Evolutionary conservation across 1,140 invertebrate species (phyloP).

Genomic region (Metopolophium dirhodum): DNA sequence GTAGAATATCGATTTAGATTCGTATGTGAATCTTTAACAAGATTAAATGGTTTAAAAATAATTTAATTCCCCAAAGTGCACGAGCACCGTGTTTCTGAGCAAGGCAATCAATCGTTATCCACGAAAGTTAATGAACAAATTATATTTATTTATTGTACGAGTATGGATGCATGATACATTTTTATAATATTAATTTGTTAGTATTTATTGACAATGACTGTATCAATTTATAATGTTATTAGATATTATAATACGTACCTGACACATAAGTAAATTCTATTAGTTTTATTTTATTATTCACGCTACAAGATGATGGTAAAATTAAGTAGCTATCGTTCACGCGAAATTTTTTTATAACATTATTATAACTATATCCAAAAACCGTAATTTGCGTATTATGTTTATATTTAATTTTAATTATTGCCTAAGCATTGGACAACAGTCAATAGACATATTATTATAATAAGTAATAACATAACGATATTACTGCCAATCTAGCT

Average conservation of each 20-base stretch:
- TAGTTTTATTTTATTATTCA: not conserved
- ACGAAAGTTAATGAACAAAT: not conserved
- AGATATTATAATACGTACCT: not conserved
- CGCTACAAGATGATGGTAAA: not conserved
- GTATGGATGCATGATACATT: not conserved
- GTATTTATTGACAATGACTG: not conserved
- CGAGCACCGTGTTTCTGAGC: not conserved
- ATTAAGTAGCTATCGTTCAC: not conserved
- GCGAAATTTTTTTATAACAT: not conserved
- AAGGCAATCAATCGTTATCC: not conserved
- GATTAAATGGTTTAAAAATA: not conserved
- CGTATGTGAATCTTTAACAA: not conserved
- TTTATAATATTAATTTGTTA: not conserved
- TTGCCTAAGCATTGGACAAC: not conserved
- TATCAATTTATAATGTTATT: not conserved
- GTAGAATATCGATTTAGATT: not conserved
- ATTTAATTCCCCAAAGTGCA: not conserved
- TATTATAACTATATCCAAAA: not conserved
- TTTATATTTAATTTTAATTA: not conserved
- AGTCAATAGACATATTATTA: not conserved
- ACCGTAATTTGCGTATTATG: no score
- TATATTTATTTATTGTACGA: not conserved
- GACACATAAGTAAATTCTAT: not conserved
- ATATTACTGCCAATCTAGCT: not conserved
- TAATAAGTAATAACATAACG: not conserved